Evolutionary conservation across 2,888 invertebrate species (phyloP), one percentile per base, ranked within the genome.

Genomic region (Ormia ochracea): DNA sequence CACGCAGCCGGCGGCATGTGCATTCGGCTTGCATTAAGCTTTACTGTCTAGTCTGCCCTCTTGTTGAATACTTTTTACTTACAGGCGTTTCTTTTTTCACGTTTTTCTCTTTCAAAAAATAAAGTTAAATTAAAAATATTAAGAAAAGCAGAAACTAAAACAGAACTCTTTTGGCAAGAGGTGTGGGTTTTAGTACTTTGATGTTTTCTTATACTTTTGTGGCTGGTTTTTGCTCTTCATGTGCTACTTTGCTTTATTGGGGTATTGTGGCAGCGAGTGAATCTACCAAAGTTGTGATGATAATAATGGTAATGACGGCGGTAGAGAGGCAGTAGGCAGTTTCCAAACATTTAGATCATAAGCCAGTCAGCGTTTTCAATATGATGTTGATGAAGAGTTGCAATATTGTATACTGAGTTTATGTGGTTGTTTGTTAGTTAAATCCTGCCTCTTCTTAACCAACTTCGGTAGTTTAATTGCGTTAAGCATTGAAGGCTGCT

Each of bases 1-100:
- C 80, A 80, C 72, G 76, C 80, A 76, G 61, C 61, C 80, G 68
- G 76, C 80, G 66, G 76, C 80, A 75, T 75, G 41, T 75, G 75
- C 45, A 61, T 75, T 76, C 61, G 63, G 56, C 56, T 80, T 66
- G 19, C 36, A 72, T 75, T 75, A 75, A 79, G 61, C 70, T 28
- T 45, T 75, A 38, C 4, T 65, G 65, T 52, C n/a, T n/a, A n/a
- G n/a, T n/a, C n/a, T 68, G 54, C 69, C 61, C 36, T 73, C 48
- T 69, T 56, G 54, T 66, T 66, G 17, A 61, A 17, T 59, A n/a
- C 31, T 48, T 36, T 33, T 45, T 26, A 19, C 38, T 38, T 58
- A 36, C 23, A 75, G 76, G 72, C 80, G 76, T 76, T 80, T 48
- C 36, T 38, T 72, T 17, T 48, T 45, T 48, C 33, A 23, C 14